Evolutionary conservation across 2,888 invertebrate species (phyloP).

Genomic region (Stenoptilia bipunctidactyla): DNA sequence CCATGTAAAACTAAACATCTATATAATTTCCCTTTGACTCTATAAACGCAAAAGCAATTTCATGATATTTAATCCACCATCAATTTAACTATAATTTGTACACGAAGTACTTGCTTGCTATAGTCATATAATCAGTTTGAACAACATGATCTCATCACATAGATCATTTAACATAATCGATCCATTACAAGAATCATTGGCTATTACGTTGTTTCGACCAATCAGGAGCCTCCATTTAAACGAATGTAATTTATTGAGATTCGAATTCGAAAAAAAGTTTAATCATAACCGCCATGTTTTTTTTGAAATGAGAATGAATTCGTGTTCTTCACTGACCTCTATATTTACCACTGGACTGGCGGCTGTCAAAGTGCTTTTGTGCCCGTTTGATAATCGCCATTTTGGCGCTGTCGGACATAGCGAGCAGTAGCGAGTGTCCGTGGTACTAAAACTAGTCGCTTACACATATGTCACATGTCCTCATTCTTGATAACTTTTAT

Average conservation of each 20-base stretch:
- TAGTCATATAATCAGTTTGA: neutral
- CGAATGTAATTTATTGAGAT: slow-evolving; percentile 54
- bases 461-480: too few species aligned
- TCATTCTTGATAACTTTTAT: too few species aligned
- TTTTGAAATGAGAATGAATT: slow-evolving; percentile 44
- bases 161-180: slow-evolving; percentile 65
- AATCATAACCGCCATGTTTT: slow-evolving; percentile 49
- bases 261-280: slow-evolving; percentile 48
- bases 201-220: slow-evolving; percentile 43
- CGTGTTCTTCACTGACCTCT: too few species aligned
- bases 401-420: too few species aligned
- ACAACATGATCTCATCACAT: slow-evolving; percentile 53
- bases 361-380: too few species aligned
- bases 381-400: too few species aligned
- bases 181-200: slow-evolving; percentile 48
- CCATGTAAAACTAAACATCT: too few species aligned
- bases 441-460: too few species aligned
- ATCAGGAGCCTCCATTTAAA: slow-evolving; percentile 42
- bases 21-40: too few species aligned
- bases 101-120: too few species aligned
- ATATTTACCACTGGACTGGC: too few species aligned
- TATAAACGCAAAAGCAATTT: slow-evolving; percentile 4
- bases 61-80: slow-evolving; percentile 4
- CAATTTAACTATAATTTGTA: slow-evolving; percentile 3
- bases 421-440: too few species aligned